phyloP scores from a whole-genome alignment of 2,797 vertebrate species.

The Limnodromus scolopaceus region DNA sequence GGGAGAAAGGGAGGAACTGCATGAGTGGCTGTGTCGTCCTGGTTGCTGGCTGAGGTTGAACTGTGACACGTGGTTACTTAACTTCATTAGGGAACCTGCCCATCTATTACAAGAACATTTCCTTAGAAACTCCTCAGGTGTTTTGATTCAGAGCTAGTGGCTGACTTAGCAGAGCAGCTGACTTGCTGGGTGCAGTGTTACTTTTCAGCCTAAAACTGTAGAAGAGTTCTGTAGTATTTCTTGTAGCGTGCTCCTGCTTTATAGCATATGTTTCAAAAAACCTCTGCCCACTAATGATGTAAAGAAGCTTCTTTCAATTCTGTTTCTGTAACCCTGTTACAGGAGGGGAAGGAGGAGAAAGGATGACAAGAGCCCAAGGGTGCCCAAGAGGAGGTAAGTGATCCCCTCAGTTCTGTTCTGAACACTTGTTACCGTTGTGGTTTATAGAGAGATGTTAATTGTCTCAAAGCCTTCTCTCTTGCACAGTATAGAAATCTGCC shows the following conservation, averaged over 20 bases:
- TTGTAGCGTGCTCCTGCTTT: background rate
- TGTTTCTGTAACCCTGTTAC: constrained; percentile 42
- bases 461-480: background rate
- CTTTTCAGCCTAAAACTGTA: background rate
- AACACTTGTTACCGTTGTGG: background rate
- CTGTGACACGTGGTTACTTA: background rate
- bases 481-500: background rate
- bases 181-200: background rate
- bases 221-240: background rate
- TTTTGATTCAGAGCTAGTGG: background rate
- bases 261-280: background rate
- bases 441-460: background rate
- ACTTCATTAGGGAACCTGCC: background rate
- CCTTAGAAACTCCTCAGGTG: background rate
- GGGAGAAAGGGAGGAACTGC: background rate
- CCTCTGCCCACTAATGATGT: background rate
- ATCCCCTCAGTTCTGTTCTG: background rate
- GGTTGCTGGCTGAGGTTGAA: background rate
- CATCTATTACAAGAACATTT: background rate
- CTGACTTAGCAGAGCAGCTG: background rate
- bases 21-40: background rate
- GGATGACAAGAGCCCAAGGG: constrained; percentile 95
- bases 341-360: constrained; percentile 96
- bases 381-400: constrained; percentile 94
- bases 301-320: background rate